A percentile compares a stretch with the other conserved stretches of the same genome.
phyloP scores from a whole-genome alignment of 92 coral and sea anemone species.

The Zoanthus sociatus region DNA sequence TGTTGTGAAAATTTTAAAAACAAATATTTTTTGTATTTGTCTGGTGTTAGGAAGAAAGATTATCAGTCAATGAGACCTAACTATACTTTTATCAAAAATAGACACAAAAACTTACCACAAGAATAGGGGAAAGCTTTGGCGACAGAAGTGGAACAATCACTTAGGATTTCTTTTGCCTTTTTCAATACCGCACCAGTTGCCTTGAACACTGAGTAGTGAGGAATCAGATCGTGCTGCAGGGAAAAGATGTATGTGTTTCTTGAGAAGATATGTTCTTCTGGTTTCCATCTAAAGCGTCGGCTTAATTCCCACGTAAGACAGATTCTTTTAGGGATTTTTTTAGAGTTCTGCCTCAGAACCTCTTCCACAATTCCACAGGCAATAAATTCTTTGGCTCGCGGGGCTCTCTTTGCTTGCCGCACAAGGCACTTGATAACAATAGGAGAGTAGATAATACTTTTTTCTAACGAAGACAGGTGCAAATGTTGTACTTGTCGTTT shows the following conservation, averaged over 20 bases:
- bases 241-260: conserved; percentile 13
- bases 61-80: too few relatives aligned
- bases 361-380: conserved; percentile 37
- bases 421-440: conserved; percentile 29
- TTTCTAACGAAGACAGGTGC: conserved; percentile 26
- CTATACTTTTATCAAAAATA: neutral
- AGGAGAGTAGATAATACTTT: conserved; percentile 22
- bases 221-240: conserved; percentile 18
- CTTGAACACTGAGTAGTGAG: conserved; percentile 17
- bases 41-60: too few relatives aligned
- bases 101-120: conserved; percentile 21
- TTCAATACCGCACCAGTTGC: conserved; percentile 24
- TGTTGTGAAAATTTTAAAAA: too few relatives aligned
- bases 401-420: conserved; percentile 17
- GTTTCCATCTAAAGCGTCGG: conserved; percentile 37
- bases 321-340: conserved; percentile 21
- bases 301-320: conserved; percentile 35
- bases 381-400: conserved; percentile 30
- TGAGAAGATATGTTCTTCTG: conserved; percentile 15
- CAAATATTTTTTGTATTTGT: neutral
- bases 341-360: conserved; percentile 4
- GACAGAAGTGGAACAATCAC: conserved; percentile 25
- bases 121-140: conserved; percentile 9
- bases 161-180: conserved; percentile 12
- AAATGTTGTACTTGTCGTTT: conserved; percentile 32